Percentiles rank a stretch among this genome's conserved stretches.
Conservation (phyloP, 2,113 vertebrate genomes). For the Tauraco erythrolophus region DNA sequence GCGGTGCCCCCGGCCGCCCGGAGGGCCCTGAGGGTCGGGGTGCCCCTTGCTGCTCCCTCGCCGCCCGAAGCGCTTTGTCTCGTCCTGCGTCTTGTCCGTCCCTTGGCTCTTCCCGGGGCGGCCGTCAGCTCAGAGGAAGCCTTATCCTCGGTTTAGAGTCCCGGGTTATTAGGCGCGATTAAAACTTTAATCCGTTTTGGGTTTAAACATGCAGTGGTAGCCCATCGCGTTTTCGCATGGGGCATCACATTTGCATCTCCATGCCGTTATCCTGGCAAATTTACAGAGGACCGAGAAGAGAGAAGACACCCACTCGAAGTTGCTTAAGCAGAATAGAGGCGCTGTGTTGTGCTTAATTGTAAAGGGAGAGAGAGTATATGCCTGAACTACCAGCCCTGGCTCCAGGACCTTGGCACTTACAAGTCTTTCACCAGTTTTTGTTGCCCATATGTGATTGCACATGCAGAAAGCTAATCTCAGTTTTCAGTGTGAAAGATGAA, state of each 20-base stretch:
- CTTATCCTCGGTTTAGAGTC: fast-evolving
- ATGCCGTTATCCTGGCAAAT: background rate
- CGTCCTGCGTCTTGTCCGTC: background rate
- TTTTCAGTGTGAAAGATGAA: background rate
- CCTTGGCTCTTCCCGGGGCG: background rate
- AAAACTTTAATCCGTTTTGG: fast-evolving
- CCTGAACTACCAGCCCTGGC: background rate
- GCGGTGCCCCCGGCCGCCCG: background rate
- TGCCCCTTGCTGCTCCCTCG: background rate
- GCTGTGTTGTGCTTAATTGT: fast-evolving
- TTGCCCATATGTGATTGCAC: fast-evolving
- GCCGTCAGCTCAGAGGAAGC: fast-evolving
- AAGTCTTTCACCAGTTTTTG: background rate
- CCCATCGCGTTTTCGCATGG: fast-evolving
- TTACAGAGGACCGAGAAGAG: fast-evolving
- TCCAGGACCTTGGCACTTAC: fast-evolving
- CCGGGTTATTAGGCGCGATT: fast-evolving
- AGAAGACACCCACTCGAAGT: background rate
- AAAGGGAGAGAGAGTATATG: fast-evolving
- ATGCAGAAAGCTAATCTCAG: background rate
- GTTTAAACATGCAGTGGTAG: fast-evolving
- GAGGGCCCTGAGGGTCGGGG: background rate
- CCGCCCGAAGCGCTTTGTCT: background rate
- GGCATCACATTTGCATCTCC: background rate
- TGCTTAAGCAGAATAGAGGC: fast-evolving